Conservation (phyloP, 2,888 invertebrate genomes). For the Stomorhina lunata region DNA sequence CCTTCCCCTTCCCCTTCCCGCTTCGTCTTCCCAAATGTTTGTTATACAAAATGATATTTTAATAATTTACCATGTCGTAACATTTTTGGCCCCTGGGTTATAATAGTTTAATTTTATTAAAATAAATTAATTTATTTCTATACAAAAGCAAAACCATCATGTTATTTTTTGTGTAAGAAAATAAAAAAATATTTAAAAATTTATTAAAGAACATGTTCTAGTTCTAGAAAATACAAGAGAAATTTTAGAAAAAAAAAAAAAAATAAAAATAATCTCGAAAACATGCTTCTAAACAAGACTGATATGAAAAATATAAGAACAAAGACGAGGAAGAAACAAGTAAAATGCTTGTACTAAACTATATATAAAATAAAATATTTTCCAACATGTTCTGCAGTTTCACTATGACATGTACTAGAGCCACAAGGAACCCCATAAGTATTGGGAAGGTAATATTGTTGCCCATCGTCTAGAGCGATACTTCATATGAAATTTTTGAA, state of each 20-base stretch:
- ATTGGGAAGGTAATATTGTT: too few relatives aligned
- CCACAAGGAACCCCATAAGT: constrained; percentile 23
- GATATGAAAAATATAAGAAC: constrained; percentile 8
- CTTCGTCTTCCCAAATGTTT: neutral
- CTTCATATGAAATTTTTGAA: too few relatives aligned
- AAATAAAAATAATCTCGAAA: constrained; percentile 11
- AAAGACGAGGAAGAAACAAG: neutral
- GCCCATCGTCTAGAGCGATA: too few relatives aligned
- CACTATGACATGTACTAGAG: too few relatives aligned
- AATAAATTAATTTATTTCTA: constrained; percentile 51
- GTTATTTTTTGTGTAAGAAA: neutral
- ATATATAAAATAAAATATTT: neutral
- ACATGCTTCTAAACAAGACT: constrained; percentile 42
- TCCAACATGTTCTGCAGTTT: constrained; percentile 23
- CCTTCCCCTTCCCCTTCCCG: too few relatives aligned
- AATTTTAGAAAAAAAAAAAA: neutral
- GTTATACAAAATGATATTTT: neutral
- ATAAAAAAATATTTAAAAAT: constrained; percentile 23
- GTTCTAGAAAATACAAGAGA: neutral
- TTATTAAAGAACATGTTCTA: constrained; percentile 44
- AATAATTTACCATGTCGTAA: constrained; percentile 12
- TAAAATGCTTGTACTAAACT: neutral
- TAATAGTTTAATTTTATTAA: constrained; percentile 47
- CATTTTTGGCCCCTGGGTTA: constrained; percentile 2
- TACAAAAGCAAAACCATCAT: neutral